Percentiles rank a stretch among this genome's conserved stretches.
Conservation (phyloP, 2,888 invertebrate genomes). For the Nemotelus pantherinus region DNA sequence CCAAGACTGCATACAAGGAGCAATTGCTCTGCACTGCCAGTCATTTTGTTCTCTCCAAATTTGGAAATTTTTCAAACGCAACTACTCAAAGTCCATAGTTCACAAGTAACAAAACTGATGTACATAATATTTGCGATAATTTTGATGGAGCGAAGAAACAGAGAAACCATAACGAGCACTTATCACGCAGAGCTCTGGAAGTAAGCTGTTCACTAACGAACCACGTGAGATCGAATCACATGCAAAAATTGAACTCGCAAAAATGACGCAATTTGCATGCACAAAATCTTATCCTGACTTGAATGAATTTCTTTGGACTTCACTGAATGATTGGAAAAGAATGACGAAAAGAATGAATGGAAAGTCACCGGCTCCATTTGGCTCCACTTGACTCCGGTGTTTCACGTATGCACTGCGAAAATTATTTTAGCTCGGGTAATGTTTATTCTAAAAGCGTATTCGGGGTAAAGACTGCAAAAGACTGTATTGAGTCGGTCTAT, state of each 20-base stretch:
- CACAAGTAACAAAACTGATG: no score
- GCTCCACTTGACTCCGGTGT: neutral
- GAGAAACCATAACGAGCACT: slow-evolving; percentile 37
- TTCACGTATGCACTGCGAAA: neutral
- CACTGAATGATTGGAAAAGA: slow-evolving; percentile 27
- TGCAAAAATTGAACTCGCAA: slow-evolving; percentile 4
- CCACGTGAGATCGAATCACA: slow-evolving; percentile 15
- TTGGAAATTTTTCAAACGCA: no score
- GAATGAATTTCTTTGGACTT: slow-evolving; percentile 42
- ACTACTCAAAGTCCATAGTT: no score
- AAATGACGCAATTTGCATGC: slow-evolving; percentile 46
- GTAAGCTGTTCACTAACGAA: neutral
- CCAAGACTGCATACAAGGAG: no score
- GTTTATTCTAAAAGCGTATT: slow-evolving; percentile 41
- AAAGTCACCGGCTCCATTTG: slow-evolving; percentile 7
- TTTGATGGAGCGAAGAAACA: neutral
- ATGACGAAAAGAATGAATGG: slow-evolving; percentile 35
- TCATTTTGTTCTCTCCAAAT: no score
- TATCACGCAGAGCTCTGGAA: slow-evolving; percentile 36
- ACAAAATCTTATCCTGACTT: slow-evolving; percentile 44
- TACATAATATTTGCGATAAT: no score
- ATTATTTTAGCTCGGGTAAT: neutral
- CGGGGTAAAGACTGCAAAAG: slow-evolving; percentile 33
- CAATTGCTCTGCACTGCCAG: no score
- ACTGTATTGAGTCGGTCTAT: neutral